Conservation (phyloP, 2,797 vertebrate species). For the Margarornis squamiger region DNA sequence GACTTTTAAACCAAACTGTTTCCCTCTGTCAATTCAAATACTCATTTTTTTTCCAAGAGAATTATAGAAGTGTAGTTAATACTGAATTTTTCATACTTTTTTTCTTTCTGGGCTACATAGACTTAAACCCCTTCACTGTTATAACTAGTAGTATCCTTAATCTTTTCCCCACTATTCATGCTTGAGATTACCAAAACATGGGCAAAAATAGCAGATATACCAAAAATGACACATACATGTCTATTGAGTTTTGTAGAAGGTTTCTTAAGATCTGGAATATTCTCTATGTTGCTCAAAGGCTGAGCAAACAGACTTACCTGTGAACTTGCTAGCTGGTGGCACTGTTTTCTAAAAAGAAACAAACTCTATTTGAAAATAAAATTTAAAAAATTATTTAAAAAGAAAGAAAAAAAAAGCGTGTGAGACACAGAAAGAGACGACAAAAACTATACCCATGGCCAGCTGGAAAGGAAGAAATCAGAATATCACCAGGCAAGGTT, state of each 20-base stretch:
- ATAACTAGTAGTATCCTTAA: not conserved
- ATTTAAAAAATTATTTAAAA: not conserved
- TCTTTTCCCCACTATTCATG: not conserved
- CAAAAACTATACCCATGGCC: not conserved
- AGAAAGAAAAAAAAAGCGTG: fast-evolving
- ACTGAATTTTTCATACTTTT: not conserved
- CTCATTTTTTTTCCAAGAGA: not conserved
- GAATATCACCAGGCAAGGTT: not conserved
- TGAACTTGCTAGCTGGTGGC: not conserved
- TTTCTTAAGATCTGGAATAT: not conserved
- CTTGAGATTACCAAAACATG: not conserved
- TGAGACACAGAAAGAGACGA: not conserved
- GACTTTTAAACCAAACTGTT: not conserved
- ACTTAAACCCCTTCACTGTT: not conserved
- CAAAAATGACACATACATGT: not conserved
- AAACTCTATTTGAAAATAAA: not conserved
- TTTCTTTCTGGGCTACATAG: not conserved
- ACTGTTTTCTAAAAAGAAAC: not conserved
- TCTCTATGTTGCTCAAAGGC: not conserved
- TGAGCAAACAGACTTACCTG: not conserved
- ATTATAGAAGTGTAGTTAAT: not conserved
- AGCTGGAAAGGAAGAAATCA: not conserved
- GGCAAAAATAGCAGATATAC: not conserved
- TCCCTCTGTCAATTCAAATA: not conserved
- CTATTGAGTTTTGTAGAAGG: not conserved